Percentiles rank a stretch among this genome's conserved stretches.
These are phyloP conservation scores for Nysson spinosus DNA, from an alignment of 2,888 invertebrate genomes.

Conservation along the genomic window DNA sequence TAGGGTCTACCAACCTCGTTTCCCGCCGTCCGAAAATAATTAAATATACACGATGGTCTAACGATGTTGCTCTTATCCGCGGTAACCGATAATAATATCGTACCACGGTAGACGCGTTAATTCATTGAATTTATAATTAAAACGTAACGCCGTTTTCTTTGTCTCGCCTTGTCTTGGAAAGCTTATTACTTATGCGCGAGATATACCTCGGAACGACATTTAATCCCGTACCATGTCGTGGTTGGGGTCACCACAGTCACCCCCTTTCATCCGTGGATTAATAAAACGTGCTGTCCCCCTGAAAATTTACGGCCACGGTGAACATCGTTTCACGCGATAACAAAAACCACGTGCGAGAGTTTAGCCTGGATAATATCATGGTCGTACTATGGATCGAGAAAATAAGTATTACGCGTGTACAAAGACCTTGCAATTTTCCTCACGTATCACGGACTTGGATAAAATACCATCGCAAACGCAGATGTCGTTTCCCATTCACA, in stretches of 20 bases:
- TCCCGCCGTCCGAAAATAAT: constrained; percentile 38
- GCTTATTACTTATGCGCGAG: no score
- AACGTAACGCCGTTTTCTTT: neutral
- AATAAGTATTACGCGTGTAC: constrained; percentile 11
- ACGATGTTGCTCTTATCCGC: constrained; percentile 18
- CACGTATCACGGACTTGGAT: constrained; percentile 40
- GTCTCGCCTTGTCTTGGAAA: no score
- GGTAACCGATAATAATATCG: constrained; percentile 26
- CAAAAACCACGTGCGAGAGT: constrained; percentile 23
- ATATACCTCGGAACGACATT: no score
- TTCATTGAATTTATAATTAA: neutral
- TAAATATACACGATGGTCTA: constrained; percentile 28
- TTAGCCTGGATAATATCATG: constrained; percentile 25
- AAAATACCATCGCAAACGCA: neutral
- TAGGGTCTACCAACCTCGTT: constrained; percentile 22
- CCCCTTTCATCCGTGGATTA: constrained; percentile 24
- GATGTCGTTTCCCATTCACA: neutral
- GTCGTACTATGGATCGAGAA: no score
- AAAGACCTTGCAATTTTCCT: constrained; percentile 34
- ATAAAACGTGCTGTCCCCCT: constrained; percentile 40
- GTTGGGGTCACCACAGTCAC: neutral
- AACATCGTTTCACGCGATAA: neutral
- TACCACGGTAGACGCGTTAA: neutral
- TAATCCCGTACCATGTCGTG: no score
- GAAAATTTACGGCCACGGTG: constrained; percentile 25